A percentile compares a stretch with the other conserved stretches of the same genome.
Conservation (phyloP, 2,113 vertebrate species). For the Puffinus mauretanicus region DNA sequence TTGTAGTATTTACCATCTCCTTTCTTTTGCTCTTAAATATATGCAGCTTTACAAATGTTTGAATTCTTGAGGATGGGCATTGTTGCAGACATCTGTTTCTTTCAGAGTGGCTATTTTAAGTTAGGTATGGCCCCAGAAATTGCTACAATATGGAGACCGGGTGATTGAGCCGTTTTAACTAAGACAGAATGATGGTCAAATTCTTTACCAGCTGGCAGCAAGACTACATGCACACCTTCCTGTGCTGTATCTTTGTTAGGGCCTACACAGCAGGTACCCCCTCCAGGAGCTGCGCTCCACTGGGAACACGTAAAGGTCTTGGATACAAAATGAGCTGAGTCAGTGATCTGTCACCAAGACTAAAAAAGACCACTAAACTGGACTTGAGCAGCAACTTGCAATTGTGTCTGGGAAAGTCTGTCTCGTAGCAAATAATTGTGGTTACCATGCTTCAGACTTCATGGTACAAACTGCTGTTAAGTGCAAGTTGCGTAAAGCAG, state of each 20-base stretch:
- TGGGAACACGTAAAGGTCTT: background rate
- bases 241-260: background rate
- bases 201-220: background rate
- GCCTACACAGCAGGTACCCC: background rate
- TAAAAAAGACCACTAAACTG: background rate
- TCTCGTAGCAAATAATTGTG: too few species aligned
- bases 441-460: background rate
- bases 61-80: background rate
- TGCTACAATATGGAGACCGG: background rate
- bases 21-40: background rate
- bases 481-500: background rate
- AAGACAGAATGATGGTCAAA: background rate
- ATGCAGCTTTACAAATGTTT: background rate
- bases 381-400: background rate
- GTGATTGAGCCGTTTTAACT: background rate
- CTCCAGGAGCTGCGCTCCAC: background rate
- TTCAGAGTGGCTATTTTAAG: background rate
- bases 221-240: background rate
- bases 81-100: background rate
- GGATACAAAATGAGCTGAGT: background rate
- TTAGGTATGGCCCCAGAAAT: background rate
- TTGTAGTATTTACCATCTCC: background rate
- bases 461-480: background rate
- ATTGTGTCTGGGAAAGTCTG: background rate
- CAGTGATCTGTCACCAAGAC: background rate